Evolutionary conservation across 1,140 invertebrate species (phyloP), one percentile per base, ranked within the genome.

Genomic region (Brachystomella parvula): DNA sequence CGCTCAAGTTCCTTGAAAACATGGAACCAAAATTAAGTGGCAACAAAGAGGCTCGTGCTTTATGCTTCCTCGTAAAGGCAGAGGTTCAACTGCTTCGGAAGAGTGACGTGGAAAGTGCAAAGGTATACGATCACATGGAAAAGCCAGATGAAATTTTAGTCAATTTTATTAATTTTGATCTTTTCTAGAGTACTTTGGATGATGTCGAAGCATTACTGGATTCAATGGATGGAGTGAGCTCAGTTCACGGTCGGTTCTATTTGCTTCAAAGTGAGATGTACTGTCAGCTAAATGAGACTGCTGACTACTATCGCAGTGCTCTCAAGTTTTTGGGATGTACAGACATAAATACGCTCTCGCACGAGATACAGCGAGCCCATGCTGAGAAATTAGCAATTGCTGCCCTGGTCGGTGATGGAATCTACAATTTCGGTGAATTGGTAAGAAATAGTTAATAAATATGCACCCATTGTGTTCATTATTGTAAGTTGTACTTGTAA

Each of bases 391-490:
- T 99, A 19, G 90, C 93, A 0, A 79, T 99, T 3, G 95, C 96
- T 12, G 96, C 95, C 0, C 82, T 99, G 15, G 78, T 98, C 0
- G 96, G 95, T 12, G 90, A 98, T 75, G 91, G 90, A 44, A 90
- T 99, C 21, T 99, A 98, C 77, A 99, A 99, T 79, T 88, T 99
- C 75, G 96, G 95, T 0, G 96, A 99, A 81, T 79, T 99, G 75
- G 85, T 90, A 75, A 78, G 80, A 61, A 60, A 39, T 35, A 29
- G 21, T 57, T 63, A 21, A 26, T 35, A 2, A 47, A 29, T 64
- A 30, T 61, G 15, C 29, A 62, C 3, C 30, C 47, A 49, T 44
- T 33, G 47, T 63, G 26, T 58, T 56, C 24, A 29, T 61, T 67
- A 19, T 68, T 64, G 63, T 61, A 76, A 76, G n/a, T n/a, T n/a